phyloP scores from a whole-genome alignment of 2,888 invertebrate species.

The Agrochola lota region DNA sequence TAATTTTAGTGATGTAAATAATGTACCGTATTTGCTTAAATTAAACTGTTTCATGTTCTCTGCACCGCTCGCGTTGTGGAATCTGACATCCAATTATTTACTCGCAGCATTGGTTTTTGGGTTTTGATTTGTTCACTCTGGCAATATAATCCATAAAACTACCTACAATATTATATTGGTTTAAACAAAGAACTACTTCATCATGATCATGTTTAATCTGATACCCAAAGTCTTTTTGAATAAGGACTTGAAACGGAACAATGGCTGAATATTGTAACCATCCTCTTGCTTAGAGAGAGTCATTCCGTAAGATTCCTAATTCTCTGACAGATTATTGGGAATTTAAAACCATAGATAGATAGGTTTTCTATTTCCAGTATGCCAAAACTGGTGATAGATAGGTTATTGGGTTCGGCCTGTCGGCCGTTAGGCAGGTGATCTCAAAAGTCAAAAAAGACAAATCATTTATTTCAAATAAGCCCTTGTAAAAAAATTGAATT shows the following conservation, averaged over 20 bases:
- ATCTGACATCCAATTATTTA: slow-evolving; percentile 6
- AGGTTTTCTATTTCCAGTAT: too few species aligned
- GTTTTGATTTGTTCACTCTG: background rate
- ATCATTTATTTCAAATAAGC: too few species aligned
- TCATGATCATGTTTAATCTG: background rate
- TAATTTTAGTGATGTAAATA: slow-evolving; percentile 38
- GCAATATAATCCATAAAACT: background rate
- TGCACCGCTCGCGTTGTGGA: background rate
- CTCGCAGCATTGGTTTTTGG: slow-evolving; percentile 1
- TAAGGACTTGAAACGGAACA: background rate
- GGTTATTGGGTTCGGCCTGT: too few species aligned
- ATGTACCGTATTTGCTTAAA: slow-evolving; percentile 16
- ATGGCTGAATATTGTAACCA: background rate
- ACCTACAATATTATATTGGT: background rate
- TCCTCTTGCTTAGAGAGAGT: background rate
- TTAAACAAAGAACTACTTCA: background rate
- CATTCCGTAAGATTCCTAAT: too few species aligned
- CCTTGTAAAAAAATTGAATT: too few species aligned
- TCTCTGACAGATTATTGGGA: too few species aligned
- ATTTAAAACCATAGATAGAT: too few species aligned
- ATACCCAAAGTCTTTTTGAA: background rate
- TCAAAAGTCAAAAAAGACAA: too few species aligned
- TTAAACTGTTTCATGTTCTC: slow-evolving; percentile 14
- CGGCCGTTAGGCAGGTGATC: too few species aligned
- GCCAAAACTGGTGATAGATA: too few species aligned